Evolutionary conservation across 2,888 invertebrate species (phyloP).

Genomic region (Acronicta alni): DNA sequence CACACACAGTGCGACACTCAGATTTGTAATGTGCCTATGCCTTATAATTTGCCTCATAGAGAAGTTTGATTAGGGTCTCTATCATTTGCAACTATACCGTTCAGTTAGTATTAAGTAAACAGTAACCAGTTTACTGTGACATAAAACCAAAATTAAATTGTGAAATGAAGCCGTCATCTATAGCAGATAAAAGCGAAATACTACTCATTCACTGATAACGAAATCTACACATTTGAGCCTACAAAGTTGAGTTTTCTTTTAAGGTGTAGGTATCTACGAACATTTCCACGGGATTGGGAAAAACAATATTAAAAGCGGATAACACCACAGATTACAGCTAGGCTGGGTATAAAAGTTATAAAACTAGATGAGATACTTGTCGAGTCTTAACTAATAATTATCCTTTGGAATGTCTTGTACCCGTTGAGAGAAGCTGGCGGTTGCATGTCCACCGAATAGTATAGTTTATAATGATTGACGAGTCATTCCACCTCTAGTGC

Average conservation of each 20-base stretch:
- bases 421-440: constrained; percentile 36
- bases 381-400: constrained; percentile 29
- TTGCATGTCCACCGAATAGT: constrained; percentile 65
- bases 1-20: constrained; percentile 16
- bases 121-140: neutral
- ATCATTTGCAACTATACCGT: neutral
- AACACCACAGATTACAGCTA: too few species aligned
- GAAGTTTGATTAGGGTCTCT: neutral
- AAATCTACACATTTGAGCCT: too few species aligned
- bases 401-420: constrained; percentile 45
- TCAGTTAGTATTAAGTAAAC: neutral
- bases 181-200: too few species aligned
- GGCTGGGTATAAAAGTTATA: neutral
- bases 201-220: too few species aligned
- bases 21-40: constrained; percentile 46
- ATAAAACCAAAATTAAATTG: neutral
- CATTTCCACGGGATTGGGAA: too few species aligned
- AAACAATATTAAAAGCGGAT: too few species aligned
- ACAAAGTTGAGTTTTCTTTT: too few species aligned
- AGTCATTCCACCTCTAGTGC: constrained; percentile 64
- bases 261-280: too few species aligned
- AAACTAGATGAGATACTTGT: neutral
- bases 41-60: constrained; percentile 3
- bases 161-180: too few species aligned
- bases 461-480: constrained; percentile 72